Percentiles rank a stretch among this genome's conserved stretches.
phyloP scores from a whole-genome alignment of 2,113 vertebrate genomes.

The Beaufortia kweichowensis region DNA sequence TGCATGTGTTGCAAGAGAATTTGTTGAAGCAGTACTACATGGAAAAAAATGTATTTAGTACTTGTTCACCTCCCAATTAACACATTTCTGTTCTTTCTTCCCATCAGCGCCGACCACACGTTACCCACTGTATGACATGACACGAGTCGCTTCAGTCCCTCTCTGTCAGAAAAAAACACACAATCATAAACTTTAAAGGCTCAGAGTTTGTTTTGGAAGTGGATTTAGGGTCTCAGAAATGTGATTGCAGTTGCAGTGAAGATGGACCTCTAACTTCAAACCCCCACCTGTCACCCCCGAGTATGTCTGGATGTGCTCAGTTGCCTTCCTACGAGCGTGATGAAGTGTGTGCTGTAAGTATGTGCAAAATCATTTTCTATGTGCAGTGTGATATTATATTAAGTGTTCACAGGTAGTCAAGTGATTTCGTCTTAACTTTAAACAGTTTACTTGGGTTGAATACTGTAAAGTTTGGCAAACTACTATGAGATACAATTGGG shows the following conservation, averaged over 20 bases:
- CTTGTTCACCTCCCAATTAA: not conserved
- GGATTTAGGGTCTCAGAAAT: not conserved
- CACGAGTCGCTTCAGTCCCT: not conserved
- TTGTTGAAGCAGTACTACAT: not conserved
- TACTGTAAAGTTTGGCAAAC: too few relatives aligned
- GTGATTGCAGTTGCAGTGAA: not conserved
- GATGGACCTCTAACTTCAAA: constrained; percentile 1
- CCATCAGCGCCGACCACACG: not conserved
- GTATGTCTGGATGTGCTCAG: constrained; percentile 3
- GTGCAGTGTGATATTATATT: not conserved
- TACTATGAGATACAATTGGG: too few relatives aligned
- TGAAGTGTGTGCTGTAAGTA: constrained; percentile 34
- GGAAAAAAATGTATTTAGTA: not conserved
- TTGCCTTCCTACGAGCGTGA: not conserved
- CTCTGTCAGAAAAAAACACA: not conserved
- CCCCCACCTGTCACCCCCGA: not conserved
- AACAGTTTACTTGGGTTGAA: too few relatives aligned
- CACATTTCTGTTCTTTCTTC: constrained; percentile 21
- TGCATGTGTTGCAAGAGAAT: not conserved
- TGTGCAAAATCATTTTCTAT: constrained; percentile 24
- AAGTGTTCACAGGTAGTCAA: constrained; percentile 15
- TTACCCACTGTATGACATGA: constrained; percentile 7
- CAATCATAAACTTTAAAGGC: not conserved
- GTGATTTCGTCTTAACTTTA: too few relatives aligned
- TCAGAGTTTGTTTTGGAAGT: not conserved